Evolutionary conservation across 2,888 invertebrate species (phyloP).

Genomic region (Nemoura dubitans): DNA sequence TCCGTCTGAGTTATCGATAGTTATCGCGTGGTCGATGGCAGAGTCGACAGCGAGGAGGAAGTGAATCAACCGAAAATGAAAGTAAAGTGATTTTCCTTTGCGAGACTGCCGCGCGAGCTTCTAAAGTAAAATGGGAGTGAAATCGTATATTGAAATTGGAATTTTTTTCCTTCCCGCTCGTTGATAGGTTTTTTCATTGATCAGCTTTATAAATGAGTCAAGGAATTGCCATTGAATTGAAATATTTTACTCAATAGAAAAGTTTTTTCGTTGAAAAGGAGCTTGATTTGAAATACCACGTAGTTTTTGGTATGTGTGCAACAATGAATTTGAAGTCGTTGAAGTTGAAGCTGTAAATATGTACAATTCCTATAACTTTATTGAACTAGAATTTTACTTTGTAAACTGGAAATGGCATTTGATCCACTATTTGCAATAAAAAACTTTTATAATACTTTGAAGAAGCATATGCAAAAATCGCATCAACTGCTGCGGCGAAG

Average conservation of each 20-base stretch:
- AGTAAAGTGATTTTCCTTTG: background rate
- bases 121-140: background rate
- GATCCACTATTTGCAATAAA: background rate
- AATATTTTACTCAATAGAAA: background rate
- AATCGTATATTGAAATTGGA: background rate
- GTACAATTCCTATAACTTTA: background rate
- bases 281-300: background rate
- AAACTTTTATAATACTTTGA: background rate
- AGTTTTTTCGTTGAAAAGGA: background rate
- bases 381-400: background rate
- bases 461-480: background rate
- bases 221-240: background rate
- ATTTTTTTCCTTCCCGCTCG: background rate
- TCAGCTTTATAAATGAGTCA: background rate
- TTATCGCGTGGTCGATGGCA: background rate
- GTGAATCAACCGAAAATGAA: background rate
- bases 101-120: background rate
- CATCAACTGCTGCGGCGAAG: background rate
- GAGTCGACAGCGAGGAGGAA: background rate
- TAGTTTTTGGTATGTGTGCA: no score
- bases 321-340: background rate
- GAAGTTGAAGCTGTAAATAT: background rate
- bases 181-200: background rate
- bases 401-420: background rate
- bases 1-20: background rate